Conservation (phyloP, 2,797 vertebrate species). For the Labroides dimidiatus region DNA sequence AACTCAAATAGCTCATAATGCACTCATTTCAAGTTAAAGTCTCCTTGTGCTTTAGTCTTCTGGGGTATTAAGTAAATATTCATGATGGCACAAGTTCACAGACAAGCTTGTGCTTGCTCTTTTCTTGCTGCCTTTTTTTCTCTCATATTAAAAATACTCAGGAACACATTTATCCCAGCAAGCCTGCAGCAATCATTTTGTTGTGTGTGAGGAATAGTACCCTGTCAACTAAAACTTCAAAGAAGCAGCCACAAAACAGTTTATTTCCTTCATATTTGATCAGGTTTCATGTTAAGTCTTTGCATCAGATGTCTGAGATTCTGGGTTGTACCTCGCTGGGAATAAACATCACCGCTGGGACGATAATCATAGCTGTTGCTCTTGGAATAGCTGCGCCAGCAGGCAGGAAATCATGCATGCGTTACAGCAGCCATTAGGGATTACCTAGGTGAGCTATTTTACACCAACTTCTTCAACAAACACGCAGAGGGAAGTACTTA, state of each 20-base stretch:
- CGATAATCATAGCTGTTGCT: slow-evolving; percentile 76
- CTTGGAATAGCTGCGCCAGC: slow-evolving; percentile 81
- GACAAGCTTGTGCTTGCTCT: slow-evolving; percentile 42
- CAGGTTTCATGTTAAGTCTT: slow-evolving; percentile 55
- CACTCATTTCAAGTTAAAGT: slow-evolving; percentile 62
- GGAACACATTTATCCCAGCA: slow-evolving; percentile 36
- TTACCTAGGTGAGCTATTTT: slow-evolving; percentile 77
- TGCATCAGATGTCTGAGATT: slow-evolving; percentile 60
- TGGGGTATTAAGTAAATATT: slow-evolving; percentile 66
- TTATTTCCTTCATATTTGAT: slow-evolving; percentile 60
- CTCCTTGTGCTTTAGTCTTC: slow-evolving; percentile 49
- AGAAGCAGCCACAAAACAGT: slow-evolving; percentile 3
- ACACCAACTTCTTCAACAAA: slow-evolving; percentile 60
- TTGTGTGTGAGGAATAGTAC: slow-evolving; percentile 40
- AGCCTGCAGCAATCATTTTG: slow-evolving; percentile 34
- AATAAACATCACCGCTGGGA: slow-evolving; percentile 73
- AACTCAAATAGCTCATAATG: slow-evolving; percentile 64
- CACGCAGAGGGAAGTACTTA: slow-evolving; percentile 56
- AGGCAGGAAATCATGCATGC: slow-evolving; percentile 81
- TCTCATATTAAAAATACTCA: slow-evolving; percentile 30
- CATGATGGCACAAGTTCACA: slow-evolving; percentile 54
- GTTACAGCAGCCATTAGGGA: slow-evolving; percentile 80
- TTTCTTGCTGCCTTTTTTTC: slow-evolving; percentile 32
- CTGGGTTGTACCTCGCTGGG: slow-evolving; percentile 64
- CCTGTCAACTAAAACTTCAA: slow-evolving; percentile 41